Conservation (phyloP, 2,113 vertebrate species). For the Antennarius striatus region DNA sequence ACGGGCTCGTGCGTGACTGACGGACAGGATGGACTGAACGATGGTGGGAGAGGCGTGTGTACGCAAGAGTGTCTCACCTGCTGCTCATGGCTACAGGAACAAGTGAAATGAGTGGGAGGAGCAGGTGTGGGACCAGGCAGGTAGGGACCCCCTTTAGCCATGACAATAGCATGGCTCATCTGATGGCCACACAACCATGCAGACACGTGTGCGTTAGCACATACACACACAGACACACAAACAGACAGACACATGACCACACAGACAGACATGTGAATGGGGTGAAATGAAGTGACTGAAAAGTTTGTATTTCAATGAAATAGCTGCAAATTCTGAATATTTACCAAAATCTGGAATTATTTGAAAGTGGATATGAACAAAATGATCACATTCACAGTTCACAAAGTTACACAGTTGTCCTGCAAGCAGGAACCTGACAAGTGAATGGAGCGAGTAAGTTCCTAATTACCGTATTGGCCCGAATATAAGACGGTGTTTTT, state of each 20-base stretch:
- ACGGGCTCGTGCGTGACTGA: neutral
- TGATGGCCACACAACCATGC: conserved; percentile 77
- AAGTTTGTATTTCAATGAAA: conserved; percentile 4
- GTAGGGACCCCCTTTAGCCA: conserved; percentile 90
- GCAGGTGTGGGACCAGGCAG: conserved; percentile 87
- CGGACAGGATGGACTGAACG: conserved; percentile 28
- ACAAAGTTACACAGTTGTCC: too few relatives aligned
- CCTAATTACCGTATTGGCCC: too few relatives aligned
- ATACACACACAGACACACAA: conserved; percentile 13
- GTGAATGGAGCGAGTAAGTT: too few relatives aligned
- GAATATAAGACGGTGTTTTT: too few relatives aligned
- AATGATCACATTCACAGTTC: too few relatives aligned
- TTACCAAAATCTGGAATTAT: too few relatives aligned
- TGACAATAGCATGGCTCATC: conserved; percentile 91
- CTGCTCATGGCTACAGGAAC: conserved; percentile 79
- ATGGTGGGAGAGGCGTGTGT: conserved; percentile 33
- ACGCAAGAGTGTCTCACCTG: conserved; percentile 65
- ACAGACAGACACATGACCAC: conserved; percentile 30
- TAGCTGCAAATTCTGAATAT: neutral
- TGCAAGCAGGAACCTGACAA: too few relatives aligned
- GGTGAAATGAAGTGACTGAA: conserved; percentile 30
- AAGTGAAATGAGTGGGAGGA: conserved; percentile 87
- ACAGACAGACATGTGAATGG: conserved; percentile 48
- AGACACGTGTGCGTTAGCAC: neutral
- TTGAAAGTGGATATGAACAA: too few relatives aligned